Conservation (phyloP, 2,797 vertebrate species). For the Anabacerthia variegaticeps region DNA sequence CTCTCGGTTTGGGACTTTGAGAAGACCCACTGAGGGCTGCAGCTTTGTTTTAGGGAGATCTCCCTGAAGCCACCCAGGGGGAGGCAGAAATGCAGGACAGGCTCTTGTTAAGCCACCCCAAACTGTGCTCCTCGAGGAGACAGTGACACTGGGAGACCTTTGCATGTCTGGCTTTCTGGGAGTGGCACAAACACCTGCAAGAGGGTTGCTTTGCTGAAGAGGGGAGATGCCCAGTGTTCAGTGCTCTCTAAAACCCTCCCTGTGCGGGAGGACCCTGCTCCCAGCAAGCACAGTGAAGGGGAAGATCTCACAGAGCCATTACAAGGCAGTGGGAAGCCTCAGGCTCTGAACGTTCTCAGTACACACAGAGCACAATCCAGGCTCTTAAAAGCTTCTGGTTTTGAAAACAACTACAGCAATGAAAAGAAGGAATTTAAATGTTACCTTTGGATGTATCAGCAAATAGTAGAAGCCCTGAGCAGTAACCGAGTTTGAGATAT, state of each 20-base stretch:
- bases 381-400: conserved; percentile 30
- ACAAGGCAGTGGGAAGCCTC: not conserved
- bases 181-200: not conserved
- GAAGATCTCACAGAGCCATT: conserved; percentile 21
- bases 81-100: not conserved
- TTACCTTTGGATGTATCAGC: conserved; percentile 10
- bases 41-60: not conserved
- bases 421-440: conserved; percentile 33
- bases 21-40: not conserved
- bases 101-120: not conserved
- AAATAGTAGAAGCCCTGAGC: conserved; percentile 25
- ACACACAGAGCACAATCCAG: not conserved
- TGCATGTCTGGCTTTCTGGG: not conserved
- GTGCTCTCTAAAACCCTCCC: not conserved
- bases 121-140: not conserved
- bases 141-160: not conserved
- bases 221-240: not conserved
- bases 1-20: not conserved
- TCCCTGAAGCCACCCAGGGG: accelerated
- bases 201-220: not conserved
- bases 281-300: not conserved
- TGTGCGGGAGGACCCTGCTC: not conserved
- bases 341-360: not conserved
- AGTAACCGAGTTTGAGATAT: not conserved
- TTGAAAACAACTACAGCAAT: not conserved